Percentiles rank a stretch among this genome's conserved stretches.
Evolutionary conservation across 2,797 vertebrate genomes (phyloP).

Genomic region (Chiropotes sagulatus): DNA sequence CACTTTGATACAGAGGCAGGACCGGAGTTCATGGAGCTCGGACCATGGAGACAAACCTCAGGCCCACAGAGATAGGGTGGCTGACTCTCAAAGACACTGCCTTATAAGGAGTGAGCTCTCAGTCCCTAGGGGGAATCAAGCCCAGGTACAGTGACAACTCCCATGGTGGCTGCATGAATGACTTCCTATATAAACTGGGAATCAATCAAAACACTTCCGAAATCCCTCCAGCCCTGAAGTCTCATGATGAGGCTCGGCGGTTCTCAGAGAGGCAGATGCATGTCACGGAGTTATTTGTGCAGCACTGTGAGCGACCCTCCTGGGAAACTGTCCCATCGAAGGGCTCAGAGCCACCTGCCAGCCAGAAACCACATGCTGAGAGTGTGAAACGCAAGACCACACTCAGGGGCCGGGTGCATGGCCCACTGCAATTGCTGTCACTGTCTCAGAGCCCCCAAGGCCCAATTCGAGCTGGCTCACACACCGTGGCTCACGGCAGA

Average conservation of each 20-base stretch:
- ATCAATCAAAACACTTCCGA: neutral
- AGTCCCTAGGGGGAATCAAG: neutral
- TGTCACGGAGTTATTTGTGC: neutral
- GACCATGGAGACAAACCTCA: neutral
- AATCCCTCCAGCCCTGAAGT: neutral
- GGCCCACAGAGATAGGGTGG: neutral
- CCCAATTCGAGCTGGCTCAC: neutral
- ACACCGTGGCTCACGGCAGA: rapidly evolving
- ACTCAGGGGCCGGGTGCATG: neutral
- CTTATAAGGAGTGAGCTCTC: neutral
- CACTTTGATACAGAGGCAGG: neutral
- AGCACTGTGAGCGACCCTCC: neutral
- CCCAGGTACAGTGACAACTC: neutral
- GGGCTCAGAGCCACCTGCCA: neutral
- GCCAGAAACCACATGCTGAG: rapidly evolving
- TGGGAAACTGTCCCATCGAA: too few relatives aligned
- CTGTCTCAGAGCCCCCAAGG: rapidly evolving
- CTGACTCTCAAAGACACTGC: neutral
- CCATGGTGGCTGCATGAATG: neutral
- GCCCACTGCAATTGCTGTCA: neutral
- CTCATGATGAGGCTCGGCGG: rapidly evolving
- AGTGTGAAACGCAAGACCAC: neutral
- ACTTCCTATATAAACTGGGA: neutral
- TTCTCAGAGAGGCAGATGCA: too few relatives aligned
- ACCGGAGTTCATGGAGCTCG: rapidly evolving